These are phyloP conservation scores for Agrotis segetum DNA, from an alignment of 2,888 invertebrate species.

Conservation along the genomic window DNA sequence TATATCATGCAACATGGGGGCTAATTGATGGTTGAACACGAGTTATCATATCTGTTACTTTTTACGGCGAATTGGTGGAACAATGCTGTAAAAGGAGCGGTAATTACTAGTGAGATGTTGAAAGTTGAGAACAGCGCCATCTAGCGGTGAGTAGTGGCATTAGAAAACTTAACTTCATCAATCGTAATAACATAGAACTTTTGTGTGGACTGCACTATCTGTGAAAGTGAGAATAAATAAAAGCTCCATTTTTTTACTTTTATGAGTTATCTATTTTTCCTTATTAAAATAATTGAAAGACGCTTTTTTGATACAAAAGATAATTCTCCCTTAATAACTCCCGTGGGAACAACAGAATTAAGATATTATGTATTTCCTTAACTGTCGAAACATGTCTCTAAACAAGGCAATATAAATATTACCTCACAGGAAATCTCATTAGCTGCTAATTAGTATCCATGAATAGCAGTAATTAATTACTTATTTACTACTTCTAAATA, in stretches of 20 bases:
- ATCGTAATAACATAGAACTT: not conserved
- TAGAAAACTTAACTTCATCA: not conserved
- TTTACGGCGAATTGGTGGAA: constrained; percentile 38
- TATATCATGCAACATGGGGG: constrained; percentile 61
- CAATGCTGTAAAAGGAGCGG: constrained; percentile 42
- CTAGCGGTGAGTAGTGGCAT: constrained; percentile 48
- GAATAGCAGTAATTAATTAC: constrained; percentile 40
- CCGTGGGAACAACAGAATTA: not conserved
- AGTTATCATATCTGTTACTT: constrained; percentile 53
- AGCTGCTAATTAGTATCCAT: constrained; percentile 30
- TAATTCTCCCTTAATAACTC: not conserved
- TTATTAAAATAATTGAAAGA: not conserved
- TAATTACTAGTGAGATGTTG: not conserved
- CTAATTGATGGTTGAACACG: constrained; percentile 64
- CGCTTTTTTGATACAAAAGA: no score
- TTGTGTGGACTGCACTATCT: no score
- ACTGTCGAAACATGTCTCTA: constrained; percentile 4
- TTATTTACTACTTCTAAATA: constrained; percentile 19
- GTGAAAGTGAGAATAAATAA: not conserved
- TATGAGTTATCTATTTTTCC: no score
- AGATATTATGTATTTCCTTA: not conserved
- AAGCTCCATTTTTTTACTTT: no score
- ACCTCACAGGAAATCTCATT: constrained; percentile 33
- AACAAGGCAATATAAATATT: constrained; percentile 20
- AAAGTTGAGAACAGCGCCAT: constrained; percentile 47